A percentile compares a stretch with the other conserved stretches of the same genome.
Conservation (phyloP, 2,113 vertebrate species). For the Erythrolamprus reginae region DNA sequence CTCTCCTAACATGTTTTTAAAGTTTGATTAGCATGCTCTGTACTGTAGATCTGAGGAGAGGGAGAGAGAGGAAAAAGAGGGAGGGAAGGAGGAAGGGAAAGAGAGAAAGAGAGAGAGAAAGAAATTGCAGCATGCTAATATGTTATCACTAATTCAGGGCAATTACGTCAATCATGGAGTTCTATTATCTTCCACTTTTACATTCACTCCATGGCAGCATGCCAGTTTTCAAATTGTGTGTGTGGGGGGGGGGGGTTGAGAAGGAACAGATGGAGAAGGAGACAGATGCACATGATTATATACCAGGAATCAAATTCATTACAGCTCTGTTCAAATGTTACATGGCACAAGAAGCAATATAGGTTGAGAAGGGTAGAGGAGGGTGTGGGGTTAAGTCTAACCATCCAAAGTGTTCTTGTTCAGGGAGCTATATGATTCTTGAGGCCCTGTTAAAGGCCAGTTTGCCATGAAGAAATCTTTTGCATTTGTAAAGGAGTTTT, state of each 20-base stretch:
- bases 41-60: constrained; percentile 41
- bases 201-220: constrained; percentile 19
- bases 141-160: constrained; percentile 62
- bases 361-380: neutral
- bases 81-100: too few relatives aligned
- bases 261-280: neutral
- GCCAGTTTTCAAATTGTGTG: constrained; percentile 16
- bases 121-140: constrained; percentile 36
- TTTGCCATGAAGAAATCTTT: neutral
- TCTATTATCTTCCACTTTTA: constrained; percentile 56
- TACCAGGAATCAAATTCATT: neutral
- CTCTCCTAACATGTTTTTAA: constrained; percentile 40
- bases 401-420: neutral
- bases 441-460: neutral
- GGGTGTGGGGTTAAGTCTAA: neutral
- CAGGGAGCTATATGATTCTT: neutral
- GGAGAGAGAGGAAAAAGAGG: neutral
- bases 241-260: neutral
- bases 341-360: neutral
- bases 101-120: neutral
- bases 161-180: constrained; percentile 42
- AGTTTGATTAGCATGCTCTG: constrained; percentile 33
- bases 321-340: neutral
- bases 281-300: too few relatives aligned
- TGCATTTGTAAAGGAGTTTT: constrained; percentile 7